Evolutionary conservation across 2,113 vertebrate genomes (phyloP), one percentile per base, ranked within the genome.

Genomic region (Colistium nudipinnis): DNA sequence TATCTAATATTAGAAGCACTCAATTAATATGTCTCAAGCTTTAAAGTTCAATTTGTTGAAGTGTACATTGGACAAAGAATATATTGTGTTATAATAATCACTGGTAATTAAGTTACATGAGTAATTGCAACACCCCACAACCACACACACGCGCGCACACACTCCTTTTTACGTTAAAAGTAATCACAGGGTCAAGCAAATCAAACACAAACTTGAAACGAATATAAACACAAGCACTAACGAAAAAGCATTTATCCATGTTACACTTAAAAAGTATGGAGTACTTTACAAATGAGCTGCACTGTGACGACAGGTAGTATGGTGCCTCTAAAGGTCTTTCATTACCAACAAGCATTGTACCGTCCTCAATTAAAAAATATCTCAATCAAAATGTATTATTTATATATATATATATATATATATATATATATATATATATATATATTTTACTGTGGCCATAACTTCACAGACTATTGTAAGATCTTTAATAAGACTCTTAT

Each of bases 91-190:
- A 65, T 52, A 55, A 70, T 62, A 36, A 83, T 61, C 57, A 70
- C 53, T 66, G 79, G 65, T 31, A 62, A 69, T 80, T 44, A 77
- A 77, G 64, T 31, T 72, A 62, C 36, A 63, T 65, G 71, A 72
- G 33, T 27, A 8, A 13, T 13, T 22, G 6, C 22, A 54, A 64
- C 28, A 24, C 56, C 43, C 10, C 47, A 13, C 4, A 30, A 27
- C 55, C 62, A 56, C 41, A 31, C 20, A 41, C 52, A 27, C 39
- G 44, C 19, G 27, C 35, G 28, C 30, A 39, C 7, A 9, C 7
- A 61, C 47, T 25, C 31, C 25, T 13, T n/a, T n/a, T n/a, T n/a
- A n/a, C n/a, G 57, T 31, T 61, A 20, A 10, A 44, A 45, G 45
- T 61, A 11, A 33, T 31, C 4, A 61, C 17, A 14, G 27, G 12